Evolutionary conservation across 2,797 vertebrate species (phyloP), one percentile per base, ranked within the genome.

Genomic region (Diceros bicornis): DNA sequence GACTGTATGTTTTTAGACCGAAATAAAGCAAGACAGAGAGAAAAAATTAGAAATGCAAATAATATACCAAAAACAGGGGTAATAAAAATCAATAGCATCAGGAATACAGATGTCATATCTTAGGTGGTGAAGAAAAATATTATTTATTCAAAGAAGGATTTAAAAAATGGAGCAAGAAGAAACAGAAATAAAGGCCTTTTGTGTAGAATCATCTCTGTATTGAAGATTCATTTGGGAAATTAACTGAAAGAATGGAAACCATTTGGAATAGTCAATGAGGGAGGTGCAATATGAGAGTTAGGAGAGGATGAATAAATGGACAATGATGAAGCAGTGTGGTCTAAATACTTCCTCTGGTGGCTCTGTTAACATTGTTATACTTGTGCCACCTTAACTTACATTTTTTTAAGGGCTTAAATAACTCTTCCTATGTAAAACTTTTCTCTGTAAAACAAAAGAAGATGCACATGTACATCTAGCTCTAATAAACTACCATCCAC

Each of bases 221-320:
- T 85, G 41, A 82, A 72, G 74, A 29, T 52, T 52, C 34, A 69
- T 57, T 69, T 91, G 47, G 37, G 69, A 95, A 95, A 79, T 83
- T 29, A 83, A 59, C 47, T 66, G 83, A 72, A 91, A 95, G 20
- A 55, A 90, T 61, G 7, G 12, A 23, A 87, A 83, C 72, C 18
- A 21, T n/a, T 87, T 77, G 13, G 27, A 71, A 64, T 20, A 68
- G 50, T 68, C 44, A 84, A 57, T 44, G 18, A 50, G 2, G 59
- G 16, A 11, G 4, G 44, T 2, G 20, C 7, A 25, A 52, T 68
- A 44, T 16, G 23, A 55, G 29, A 57, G 10, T 41, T 74, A 79
- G 57, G n/a, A n/a, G 16, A 44, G 41, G 32, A 20, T 41, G 13
- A 75, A 23, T 55, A 55, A 71, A 82, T n/a, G 64, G 18, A 81